phyloP scores from a whole-genome alignment of 2,113 vertebrate genomes.

The Cariama cristata region DNA sequence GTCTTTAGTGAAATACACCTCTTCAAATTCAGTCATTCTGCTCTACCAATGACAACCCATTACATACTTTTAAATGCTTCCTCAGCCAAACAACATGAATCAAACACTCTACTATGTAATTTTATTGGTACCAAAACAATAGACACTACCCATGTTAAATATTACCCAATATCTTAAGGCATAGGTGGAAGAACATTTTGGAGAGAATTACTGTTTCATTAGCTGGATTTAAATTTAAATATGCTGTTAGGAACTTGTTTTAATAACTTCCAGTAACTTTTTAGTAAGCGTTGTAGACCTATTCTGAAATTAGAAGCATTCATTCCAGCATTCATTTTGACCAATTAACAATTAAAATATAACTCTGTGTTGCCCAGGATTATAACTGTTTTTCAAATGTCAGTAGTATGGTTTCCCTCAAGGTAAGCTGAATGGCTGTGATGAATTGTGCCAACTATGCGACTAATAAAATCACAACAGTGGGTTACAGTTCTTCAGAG shows the following conservation, averaged over 20 bases:
- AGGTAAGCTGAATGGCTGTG: not conserved
- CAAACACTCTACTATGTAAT: not conserved
- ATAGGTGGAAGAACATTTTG: not conserved
- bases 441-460: not conserved
- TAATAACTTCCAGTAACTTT: not conserved
- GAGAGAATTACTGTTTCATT: not conserved
- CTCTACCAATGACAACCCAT: not conserved
- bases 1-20: not conserved
- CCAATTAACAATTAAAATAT: not conserved
- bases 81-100: not conserved
- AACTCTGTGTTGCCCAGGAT: not conserved
- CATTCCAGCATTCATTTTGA: not conserved
- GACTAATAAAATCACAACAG: not conserved
- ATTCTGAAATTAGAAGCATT: not conserved
- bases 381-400: not conserved
- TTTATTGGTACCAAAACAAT: not conserved
- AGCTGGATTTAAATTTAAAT: not conserved
- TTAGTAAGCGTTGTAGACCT: not conserved
- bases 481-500: constrained; percentile 10
- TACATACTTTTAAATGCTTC: not conserved
- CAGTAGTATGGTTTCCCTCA: not conserved
- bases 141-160: not conserved
- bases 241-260: not conserved
- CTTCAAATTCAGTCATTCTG: not conserved
- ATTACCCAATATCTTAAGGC: not conserved